Conservation (phyloP, 2,888 invertebrate genomes). For the Anthophora plumipes region DNA sequence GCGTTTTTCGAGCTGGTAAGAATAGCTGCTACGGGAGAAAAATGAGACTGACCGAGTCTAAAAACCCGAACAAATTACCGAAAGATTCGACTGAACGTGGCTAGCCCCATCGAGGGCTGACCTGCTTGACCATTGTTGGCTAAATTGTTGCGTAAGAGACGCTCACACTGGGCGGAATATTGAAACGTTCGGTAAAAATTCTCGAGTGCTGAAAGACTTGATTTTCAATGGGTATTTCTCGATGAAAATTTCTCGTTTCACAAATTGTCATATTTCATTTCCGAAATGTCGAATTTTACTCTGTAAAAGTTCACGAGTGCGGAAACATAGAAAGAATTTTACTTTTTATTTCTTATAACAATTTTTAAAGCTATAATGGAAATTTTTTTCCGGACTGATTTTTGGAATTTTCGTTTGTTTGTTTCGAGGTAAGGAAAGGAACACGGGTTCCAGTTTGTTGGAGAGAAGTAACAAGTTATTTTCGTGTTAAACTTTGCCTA, state of each 20-base stretch:
- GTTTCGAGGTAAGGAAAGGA: conserved; percentile 1
- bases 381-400: not conserved
- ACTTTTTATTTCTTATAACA: too few relatives aligned
- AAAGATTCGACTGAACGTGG: conserved; percentile 71
- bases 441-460: conserved; percentile 7
- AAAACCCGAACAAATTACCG: conserved; percentile 74
- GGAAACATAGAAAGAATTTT: too few relatives aligned
- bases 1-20: conserved; percentile 50
- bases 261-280: too few relatives aligned
- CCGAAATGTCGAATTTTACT: too few relatives aligned
- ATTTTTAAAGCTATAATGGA: too few relatives aligned
- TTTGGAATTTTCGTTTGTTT: not conserved
- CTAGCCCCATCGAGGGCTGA: conserved; percentile 62
- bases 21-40: conserved; percentile 63
- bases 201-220: conserved; percentile 1
- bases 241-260: not conserved
- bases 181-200: conserved; percentile 31
- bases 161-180: conserved; percentile 49
- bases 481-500: conserved; percentile 75
- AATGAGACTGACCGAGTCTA: conserved; percentile 49
- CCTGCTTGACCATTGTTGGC: conserved; percentile 71
- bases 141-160: conserved; percentile 72
- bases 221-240: not conserved
- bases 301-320: too few relatives aligned
- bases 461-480: conserved; percentile 73